These are phyloP conservation scores for Ophion costatus DNA, from an alignment of 2,888 invertebrate genomes.

Conservation along the genomic window DNA sequence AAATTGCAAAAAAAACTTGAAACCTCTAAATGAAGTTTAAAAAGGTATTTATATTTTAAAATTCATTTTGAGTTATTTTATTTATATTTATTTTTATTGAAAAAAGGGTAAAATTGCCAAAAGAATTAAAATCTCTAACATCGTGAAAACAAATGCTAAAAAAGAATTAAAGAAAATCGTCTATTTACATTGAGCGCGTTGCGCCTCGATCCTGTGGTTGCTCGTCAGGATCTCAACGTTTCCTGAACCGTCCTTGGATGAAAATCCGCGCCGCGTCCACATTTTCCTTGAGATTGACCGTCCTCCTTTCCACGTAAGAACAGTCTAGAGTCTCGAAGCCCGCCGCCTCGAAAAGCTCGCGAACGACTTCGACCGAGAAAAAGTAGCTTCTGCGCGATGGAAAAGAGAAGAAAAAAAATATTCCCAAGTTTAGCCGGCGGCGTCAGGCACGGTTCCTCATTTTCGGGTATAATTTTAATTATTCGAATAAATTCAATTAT, in stretches of 20 bases:
- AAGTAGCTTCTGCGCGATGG: conserved; percentile 88
- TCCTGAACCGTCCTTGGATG: conserved; percentile 94
- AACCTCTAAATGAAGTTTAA: too few relatives aligned
- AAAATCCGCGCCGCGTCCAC: conserved; percentile 96
- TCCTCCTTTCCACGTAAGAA: conserved; percentile 93
- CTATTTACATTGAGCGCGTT: neutral
- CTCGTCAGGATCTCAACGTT: conserved; percentile 72
- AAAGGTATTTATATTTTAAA: too few relatives aligned
- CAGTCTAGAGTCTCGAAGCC: conserved; percentile 90
- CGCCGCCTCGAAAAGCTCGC: conserved; percentile 86
- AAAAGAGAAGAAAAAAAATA: too few relatives aligned
- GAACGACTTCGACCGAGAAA: conserved; percentile 90
- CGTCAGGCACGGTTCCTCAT: too few relatives aligned
- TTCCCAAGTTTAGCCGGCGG: too few relatives aligned
- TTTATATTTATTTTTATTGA: too few relatives aligned
- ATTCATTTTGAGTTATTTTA: too few relatives aligned
- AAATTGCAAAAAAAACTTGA: too few relatives aligned
- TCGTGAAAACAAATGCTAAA: neutral
- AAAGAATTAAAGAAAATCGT: neutral
- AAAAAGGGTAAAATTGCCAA: neutral
- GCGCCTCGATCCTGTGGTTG: neutral
- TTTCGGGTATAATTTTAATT: too few relatives aligned
- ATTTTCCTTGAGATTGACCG: conserved; percentile 96
- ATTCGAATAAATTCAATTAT: too few relatives aligned
- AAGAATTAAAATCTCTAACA: neutral